Base-by-base conservation (phyloP, 1,140 invertebrate species). In the Drosophila subpulchrella region DNA sequence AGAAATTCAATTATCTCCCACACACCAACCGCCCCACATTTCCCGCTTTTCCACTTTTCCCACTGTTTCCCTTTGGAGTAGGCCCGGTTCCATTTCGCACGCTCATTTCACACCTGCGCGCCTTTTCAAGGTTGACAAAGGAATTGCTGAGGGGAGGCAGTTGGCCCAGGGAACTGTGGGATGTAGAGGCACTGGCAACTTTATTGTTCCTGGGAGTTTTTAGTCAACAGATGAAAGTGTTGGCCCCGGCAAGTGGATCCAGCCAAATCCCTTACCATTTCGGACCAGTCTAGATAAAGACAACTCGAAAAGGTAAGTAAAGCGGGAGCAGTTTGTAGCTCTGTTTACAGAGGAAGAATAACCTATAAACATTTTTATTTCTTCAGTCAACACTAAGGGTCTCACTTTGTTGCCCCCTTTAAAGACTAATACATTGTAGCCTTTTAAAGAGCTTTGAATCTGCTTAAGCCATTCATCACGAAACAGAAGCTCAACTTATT, bases 1-100 rank as follows among this genome's bases (percentile, higher is more conserved):
- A 88, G 67, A 75, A 88, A 88, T 88, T 88, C 83, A 88, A 88
- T 88, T 88, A 88, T 80, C 78, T 77, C 51, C 54, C 47, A 70
- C 61, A 66, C 74, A 74, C 67, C 58, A 30, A 42, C 30, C 6
- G 10, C 39, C 38, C 38, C 56, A 4, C 38, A 27, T 39, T 15
- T 15, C 11, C 13, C 7, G 1, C 47, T 0, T 41, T 20, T 12
- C 15, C 44, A 41, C 32, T 30, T 51, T 24, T 34, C 34, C 44
- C 11, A 15, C n/a, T 11, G 20, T 13, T 56, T 13, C 30, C 42
- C 62, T 7, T 15, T 24, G 56, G 50, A 51, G 56, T 27, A 62
- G 48, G 38, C 30, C 51, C 20, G 71, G 58, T 68, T 73, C 57
- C 79, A 75, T 76, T 88, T 79, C 66, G 62, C 77, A 86, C 75